phyloP scores from a whole-genome alignment of 2,113 vertebrate genomes.

The Ptychochromis oligacanthus region DNA sequence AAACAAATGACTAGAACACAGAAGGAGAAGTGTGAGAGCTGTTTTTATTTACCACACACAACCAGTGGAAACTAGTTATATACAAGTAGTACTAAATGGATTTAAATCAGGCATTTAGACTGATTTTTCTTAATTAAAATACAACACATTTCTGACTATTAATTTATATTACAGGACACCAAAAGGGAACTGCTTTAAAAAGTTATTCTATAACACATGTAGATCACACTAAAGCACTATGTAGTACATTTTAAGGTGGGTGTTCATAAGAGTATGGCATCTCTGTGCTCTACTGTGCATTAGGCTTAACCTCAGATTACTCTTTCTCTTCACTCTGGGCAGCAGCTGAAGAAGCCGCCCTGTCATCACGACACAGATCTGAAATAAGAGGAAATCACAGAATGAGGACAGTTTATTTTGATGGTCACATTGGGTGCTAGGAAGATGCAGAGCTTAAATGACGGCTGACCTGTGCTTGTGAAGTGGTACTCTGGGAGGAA shows the following conservation, averaged over 20 bases:
- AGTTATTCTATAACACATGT: neutral
- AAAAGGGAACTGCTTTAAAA: neutral
- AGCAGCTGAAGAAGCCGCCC: slow-evolving; percentile 4
- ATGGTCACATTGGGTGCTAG: neutral
- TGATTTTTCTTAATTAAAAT: neutral
- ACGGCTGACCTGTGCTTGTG: slow-evolving; percentile 41
- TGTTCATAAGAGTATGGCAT: neutral
- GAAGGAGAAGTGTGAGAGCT: neutral
- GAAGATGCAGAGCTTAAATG: neutral
- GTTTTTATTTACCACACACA: slow-evolving; percentile 56
- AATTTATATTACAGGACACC: neutral
- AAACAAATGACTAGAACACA: slow-evolving; percentile 15
- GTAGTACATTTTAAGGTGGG: slow-evolving; percentile 17
- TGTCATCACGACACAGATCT: slow-evolving; percentile 72
- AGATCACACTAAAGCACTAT: slow-evolving; percentile 3
- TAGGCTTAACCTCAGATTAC: neutral
- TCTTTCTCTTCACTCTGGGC: slow-evolving; percentile 6
- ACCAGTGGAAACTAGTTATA: neutral
- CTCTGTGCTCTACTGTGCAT: neutral
- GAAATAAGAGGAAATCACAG: slow-evolving; percentile 12
- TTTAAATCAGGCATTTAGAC: neutral
- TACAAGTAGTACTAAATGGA: slow-evolving; percentile 1
- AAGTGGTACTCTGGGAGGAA: slow-evolving; percentile 67
- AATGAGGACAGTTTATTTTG: neutral
- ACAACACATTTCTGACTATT: neutral